Base-by-base conservation (phyloP, 2,888 invertebrate genomes). In the Baccha elongata region DNA sequence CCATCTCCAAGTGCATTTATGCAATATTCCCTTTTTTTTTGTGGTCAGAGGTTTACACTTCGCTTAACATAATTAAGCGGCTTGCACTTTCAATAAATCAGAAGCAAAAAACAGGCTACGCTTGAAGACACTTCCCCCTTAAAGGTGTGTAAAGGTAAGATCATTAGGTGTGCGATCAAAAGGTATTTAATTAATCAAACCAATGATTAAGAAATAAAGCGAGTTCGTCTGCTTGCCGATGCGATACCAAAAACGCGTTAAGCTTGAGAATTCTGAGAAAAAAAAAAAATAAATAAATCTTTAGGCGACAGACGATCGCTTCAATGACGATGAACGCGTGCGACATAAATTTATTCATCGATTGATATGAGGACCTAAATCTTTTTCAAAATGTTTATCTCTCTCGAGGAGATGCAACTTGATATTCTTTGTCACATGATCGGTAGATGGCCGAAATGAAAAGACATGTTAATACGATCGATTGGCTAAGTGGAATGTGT, bases 161-260 rank as follows among this genome's bases (percentile, higher is more conserved):
- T 81, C 71, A 75, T 75, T 75, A 71, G 58, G 69, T 74, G 74
- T 53, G 64, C 80, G 71, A 81, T 81, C 80, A 76, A 67, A 75
- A 60, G 76, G 71, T 37, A 67, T 75, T 81, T 81, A 81, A 81
- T 81, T 81, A 81, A 81, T 81, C 76, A 81, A 81, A 81, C 71
- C 75, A 81, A 58, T 75, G 80, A 75, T 81, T 81, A 75, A 32
- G 69, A 75, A 74, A 69, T 74, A 13, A 55, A 55, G 55, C 37
- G 53, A 35, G 55, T 13, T 55, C 10, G 13, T 10, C 5, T n/a
- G n/a, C 7, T n/a, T 53, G 19, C 17, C n/a, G 1, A 11, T 42
- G 1, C 8, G 1, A 15, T 17, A 50, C 1, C 15, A 23, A 7
- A 52, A 46, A 44, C 3, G 3, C 4, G 11, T 17, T 10, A 17